A percentile compares a stretch with the other conserved stretches of the same genome.
Conservation (phyloP, 2,797 vertebrate species). For the Poecile montanus region DNA sequence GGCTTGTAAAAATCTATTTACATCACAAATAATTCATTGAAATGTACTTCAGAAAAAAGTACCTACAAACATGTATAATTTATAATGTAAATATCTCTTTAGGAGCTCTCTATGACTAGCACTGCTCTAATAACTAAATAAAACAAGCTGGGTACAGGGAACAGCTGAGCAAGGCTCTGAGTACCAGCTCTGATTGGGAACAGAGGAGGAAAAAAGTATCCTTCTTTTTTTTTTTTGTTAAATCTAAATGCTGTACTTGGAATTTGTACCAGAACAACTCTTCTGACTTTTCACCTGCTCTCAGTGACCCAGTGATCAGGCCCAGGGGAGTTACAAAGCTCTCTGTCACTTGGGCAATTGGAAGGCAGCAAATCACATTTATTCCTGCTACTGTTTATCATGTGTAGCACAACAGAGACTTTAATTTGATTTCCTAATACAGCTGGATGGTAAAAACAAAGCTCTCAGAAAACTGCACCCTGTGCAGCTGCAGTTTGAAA, state of each 20-base stretch:
- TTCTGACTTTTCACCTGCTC: neutral
- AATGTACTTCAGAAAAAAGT: neutral
- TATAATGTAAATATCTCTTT: neutral
- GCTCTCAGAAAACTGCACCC: neutral
- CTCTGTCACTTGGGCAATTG: neutral
- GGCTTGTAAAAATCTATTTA: neutral
- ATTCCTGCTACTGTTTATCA: neutral
- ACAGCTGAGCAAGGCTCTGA: neutral
- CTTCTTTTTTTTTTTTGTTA: neutral
- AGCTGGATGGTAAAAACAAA: neutral
- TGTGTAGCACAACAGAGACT: neutral
- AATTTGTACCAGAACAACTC: neutral
- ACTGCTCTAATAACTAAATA: neutral
- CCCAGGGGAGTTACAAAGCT: neutral
- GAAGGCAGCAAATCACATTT: neutral
- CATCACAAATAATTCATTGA: neutral
- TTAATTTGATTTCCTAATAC: neutral
- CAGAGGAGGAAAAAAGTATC: neutral
- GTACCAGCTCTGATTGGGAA: neutral
- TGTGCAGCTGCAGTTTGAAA: neutral
- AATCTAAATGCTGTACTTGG: neutral
- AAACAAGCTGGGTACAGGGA: neutral
- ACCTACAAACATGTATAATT: neutral
- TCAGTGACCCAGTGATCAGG: neutral
- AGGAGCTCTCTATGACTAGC: neutral